Conservation (phyloP, 1,140 invertebrate genomes). For the Temnothorax curvispinosus region DNA sequence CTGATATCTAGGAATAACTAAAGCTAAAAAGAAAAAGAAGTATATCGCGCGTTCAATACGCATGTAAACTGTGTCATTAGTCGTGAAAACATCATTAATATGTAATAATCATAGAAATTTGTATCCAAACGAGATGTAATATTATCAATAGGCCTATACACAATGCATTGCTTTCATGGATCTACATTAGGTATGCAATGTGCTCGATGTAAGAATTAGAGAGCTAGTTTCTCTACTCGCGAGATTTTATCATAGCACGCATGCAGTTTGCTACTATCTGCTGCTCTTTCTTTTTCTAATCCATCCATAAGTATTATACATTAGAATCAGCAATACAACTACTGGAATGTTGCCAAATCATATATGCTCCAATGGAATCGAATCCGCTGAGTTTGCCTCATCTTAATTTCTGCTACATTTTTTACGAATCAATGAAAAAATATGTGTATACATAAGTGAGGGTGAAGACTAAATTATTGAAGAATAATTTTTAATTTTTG, state of each 20-base stretch:
- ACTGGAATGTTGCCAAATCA: neutral
- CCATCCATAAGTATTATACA: conserved; percentile 26
- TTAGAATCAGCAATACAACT: neutral
- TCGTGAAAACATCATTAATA: neutral
- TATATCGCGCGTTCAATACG: neutral
- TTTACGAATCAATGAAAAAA: neutral
- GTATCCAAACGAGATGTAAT: conserved; percentile 10
- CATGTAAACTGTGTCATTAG: neutral
- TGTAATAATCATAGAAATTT: conserved; percentile 23
- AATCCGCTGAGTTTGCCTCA: neutral
- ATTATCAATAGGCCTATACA: neutral
- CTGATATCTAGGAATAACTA: neutral
- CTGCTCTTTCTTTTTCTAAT: neutral
- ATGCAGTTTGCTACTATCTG: neutral
- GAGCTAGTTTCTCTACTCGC: neutral
- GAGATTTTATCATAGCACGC: neutral
- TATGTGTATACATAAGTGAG: neutral
- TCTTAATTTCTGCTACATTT: neutral
- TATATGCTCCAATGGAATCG: neutral
- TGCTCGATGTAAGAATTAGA: neutral
- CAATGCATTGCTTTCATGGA: neutral
- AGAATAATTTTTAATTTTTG: neutral
- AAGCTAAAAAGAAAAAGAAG: neutral
- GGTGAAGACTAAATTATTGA: neutral
- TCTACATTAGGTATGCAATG: neutral